Base-by-base conservation (phyloP, 2,888 invertebrate species). In the Blomia tropicalis region DNA sequence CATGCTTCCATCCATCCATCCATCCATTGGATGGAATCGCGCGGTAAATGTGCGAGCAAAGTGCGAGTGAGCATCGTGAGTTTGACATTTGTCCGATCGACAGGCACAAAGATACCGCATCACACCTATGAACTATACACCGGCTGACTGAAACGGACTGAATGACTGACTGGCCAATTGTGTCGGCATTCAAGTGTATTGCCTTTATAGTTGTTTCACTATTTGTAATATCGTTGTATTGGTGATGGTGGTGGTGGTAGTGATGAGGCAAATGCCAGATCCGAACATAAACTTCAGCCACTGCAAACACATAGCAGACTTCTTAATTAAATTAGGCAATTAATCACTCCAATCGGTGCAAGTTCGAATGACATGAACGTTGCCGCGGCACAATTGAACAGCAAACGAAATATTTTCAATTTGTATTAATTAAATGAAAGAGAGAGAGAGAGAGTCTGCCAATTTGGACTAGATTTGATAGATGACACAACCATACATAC, bases 311-410 rank as follows among this genome's bases (percentile, higher is more conserved):
- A 7, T 11, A 11, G n/a, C 23, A 47, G 51, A 56, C 29, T 56
- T 56, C 56, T 56, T 56, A 56, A 56, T 56, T 56, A 56, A 56
- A 56, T 56, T 56, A 56, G 56, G 56, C 56, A 56, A 56, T 56
- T 56, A 56, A 56, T 56, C 56, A 56, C 56, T 36, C 27, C 51
- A 47, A 47, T 47, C 51, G 51, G 51, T 25, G 51, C n/a, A 27
- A n/a, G 51, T 36, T 27, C 51, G 51, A 47, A 47, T 47, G 51
- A 47, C 51, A 47, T 22, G 27, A 7, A 14, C 27, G 22, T n/a
- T 19, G 51, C 7, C 22, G 27, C 7, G 51, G 51, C 11, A 47
- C 51, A 47, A 47, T 47, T n/a, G 51, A 22, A 47, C 22, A 19
- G 14, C 14, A 41, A 25, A 19, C 7, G 51, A 47, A 47, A 25